Base-by-base conservation (phyloP, 2,888 invertebrate genomes). In the Sinotaia quadrata region DNA sequence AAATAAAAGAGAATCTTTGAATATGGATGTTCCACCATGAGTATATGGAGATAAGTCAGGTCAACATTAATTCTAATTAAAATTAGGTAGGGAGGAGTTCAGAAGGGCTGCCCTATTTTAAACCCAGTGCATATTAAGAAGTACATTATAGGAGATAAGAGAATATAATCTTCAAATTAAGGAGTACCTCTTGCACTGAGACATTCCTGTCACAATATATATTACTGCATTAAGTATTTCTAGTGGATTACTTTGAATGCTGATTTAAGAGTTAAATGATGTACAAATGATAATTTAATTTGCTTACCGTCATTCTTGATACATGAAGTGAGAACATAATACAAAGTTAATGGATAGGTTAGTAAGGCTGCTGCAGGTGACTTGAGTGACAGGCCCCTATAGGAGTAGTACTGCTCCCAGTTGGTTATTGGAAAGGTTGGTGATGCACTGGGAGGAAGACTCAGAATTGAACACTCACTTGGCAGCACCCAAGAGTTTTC, bases 311-410 rank as follows among this genome's bases (percentile, higher is more conserved):
- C 78, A 37, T 71, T 51, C 29, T 75, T 72, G 0, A 83, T 62
- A 52, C 79, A 75, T 10, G 77, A 58, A 33, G 78, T 78, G 27
- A 85, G 57, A 29, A 86, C 79, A 65, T 82, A 77, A 60, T 84
- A 87, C 24, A 87, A 41, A 1, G 87, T 87, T 24, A 87, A 75
- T 2, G 85, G 82, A 74, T 80, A 84, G 33, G 79, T 82, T 10
- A 87, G 78, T 0, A 87, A 73, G 7, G 81, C 75, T 24, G 85
- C 83, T 5, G 85, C 69, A 4, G 86, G 87, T 10, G 85, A 86
- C 60, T 81, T 77, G 3, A 83, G 69, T 24, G 74, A 65, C 21
- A 87, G 78, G 5, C 84, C 81, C 44, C 82, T 61, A 60, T 72
- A 79, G 10, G 54, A 67, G 66, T 82, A 84, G 63, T 84, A 84